Evolutionary conservation across 2,888 invertebrate genomes (phyloP), one percentile per base, ranked within the genome.

Genomic region (Andrena dorsata): DNA sequence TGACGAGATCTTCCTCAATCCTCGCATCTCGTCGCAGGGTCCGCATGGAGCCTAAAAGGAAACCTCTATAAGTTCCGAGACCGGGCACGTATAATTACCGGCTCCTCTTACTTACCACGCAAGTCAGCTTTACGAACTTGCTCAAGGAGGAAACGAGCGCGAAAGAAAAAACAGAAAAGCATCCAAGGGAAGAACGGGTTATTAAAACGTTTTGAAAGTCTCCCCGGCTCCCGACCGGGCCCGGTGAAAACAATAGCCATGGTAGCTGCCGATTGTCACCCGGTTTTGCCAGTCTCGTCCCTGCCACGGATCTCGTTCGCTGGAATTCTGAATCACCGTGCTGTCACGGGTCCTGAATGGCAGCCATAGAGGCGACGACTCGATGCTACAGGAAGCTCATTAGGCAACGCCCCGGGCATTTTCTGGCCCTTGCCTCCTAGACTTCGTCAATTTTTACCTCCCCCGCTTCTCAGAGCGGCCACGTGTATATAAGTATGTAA

Each of bases 351-450:
- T 64, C 64, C 76, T 88, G 88, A 88, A 88, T 88, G 79, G 78
- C 83, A 81, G 76, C 64, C 70, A 77, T 84, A 75, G 82, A 84
- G 78, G 80, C 78, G 80, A 74, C 80, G 77, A 72, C 69, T 75
- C 77, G 84, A 83, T 86, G 88, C 86, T 84, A 80, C 93, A 93
- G 93, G 93, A 93, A 93, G 93, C 93, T 94, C 93, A 93, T 93
- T 94, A 93, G 92, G 92, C 93, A 92, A 89, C 81, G 93, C 93
- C 91, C 16, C 87, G 86, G 90, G 93, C 92, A 90, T 89, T 90
- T 91, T 89, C 89, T 90, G 85, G 88, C 88, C 90, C 89, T 88
- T 85, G 86, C 82, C 83, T 86, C 80, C 76, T 73, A 84, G 81
- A 82, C 64, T 78, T 76, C 83, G 82, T 82, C 83, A 83, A 82